Conservation (phyloP, 2,888 invertebrate genomes). For the Tetranychus truncatus region DNA sequence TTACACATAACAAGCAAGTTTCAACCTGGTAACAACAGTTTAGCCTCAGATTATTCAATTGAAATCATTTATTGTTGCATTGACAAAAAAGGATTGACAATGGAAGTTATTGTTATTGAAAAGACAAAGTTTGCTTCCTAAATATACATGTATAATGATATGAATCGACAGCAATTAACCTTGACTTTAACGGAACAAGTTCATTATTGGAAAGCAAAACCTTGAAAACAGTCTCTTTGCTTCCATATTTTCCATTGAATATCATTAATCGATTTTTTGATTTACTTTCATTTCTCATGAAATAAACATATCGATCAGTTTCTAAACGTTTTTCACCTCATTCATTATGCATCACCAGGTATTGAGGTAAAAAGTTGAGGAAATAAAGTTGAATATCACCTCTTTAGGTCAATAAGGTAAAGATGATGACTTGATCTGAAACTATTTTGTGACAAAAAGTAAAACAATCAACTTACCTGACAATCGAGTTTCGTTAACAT, state of each 20-base stretch:
- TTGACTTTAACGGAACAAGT: not conserved
- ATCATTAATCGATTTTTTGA: not conserved
- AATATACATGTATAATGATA: not conserved
- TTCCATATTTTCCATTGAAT: too few species aligned
- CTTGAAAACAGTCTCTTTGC: too few species aligned
- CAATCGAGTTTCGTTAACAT: conserved; percentile 5
- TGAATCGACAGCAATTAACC: not conserved
- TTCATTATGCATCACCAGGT: not conserved
- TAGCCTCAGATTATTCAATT: not conserved
- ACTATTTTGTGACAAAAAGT: not conserved
- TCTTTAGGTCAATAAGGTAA: too few species aligned
- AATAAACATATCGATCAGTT: not conserved
- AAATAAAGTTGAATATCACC: not conserved
- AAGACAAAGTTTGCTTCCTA: not conserved
- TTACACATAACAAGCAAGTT: not conserved
- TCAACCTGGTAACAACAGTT: not conserved
- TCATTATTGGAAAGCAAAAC: too few species aligned
- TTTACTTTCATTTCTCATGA: not conserved
- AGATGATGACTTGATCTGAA: not conserved
- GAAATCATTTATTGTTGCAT: not conserved
- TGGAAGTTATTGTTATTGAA: not conserved
- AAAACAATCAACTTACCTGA: conserved; percentile 1
- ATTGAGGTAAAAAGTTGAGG: not conserved
- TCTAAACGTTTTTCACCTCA: not conserved
- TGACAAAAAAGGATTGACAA: not conserved